phyloP scores from a whole-genome alignment of 1,140 invertebrate genomes.

The Cherax quadricarinatus region DNA sequence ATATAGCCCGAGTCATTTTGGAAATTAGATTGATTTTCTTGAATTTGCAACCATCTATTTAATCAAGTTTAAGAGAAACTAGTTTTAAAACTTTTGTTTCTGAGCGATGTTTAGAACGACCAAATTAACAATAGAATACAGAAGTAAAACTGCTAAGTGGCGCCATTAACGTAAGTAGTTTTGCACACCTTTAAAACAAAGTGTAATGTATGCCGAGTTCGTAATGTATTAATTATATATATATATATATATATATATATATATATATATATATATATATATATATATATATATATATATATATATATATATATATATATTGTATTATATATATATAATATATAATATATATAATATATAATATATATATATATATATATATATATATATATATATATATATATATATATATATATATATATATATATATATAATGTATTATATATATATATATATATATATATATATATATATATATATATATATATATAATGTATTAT shows the following conservation, averaged over 20 bases:
- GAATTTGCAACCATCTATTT: background rate
- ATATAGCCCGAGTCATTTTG: background rate
- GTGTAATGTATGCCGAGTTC: background rate
- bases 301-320: too few species aligned
- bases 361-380: constrained; percentile 13
- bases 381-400: constrained; percentile 13
- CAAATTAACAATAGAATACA: background rate
- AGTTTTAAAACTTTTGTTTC: background rate
- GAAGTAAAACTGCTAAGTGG: background rate
- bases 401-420: constrained; percentile 13
- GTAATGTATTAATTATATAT: background rate
- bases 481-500: too few species aligned
- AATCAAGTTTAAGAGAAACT: background rate
- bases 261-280: constrained; percentile 13
- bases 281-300: constrained; percentile 13
- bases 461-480: background rate
- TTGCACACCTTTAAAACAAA: background rate
- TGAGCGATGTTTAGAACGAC: background rate
- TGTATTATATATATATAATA: background rate
- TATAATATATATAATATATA: background rate
- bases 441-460: background rate
- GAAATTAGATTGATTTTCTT: background rate
- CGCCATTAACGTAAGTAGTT: background rate
- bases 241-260: constrained; percentile 9
- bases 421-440: too few species aligned